Percentiles rank a stretch among this genome's conserved stretches.
phyloP scores from a whole-genome alignment of 2,797 vertebrate species.

The Eptatretus atami region DNA sequence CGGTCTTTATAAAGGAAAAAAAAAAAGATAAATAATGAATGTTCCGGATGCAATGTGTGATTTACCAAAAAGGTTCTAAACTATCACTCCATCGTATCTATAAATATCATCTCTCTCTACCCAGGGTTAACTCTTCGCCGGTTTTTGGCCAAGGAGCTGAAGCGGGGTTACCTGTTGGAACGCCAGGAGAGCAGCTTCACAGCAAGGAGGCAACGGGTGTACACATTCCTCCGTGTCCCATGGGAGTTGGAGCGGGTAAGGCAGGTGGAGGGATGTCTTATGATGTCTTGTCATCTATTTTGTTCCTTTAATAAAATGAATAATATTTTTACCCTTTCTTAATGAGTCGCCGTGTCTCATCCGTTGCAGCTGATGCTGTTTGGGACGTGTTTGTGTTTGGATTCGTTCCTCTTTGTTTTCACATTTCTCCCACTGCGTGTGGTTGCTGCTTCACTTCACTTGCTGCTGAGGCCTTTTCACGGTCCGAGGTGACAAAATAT shows the following conservation, averaged over 20 bases:
- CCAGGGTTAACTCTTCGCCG: constrained; percentile 8
- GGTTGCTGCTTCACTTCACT: constrained; percentile 42
- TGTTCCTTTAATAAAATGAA: not conserved
- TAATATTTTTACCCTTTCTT: no score
- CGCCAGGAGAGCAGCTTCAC: constrained; percentile 93
- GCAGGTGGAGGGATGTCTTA: no score
- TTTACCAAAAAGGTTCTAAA: no score
- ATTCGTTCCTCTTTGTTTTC: constrained; percentile 84
- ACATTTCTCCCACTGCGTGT: constrained; percentile 70
- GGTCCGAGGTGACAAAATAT: constrained; percentile 39
- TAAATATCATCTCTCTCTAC: no score
- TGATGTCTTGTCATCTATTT: not conserved
- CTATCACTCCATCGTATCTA: no score
- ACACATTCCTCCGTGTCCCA: constrained; percentile 83
- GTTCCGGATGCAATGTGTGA: no score
- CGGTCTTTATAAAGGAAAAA: no score
- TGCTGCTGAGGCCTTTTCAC: constrained; percentile 63
- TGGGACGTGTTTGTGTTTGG: constrained; percentile 74
- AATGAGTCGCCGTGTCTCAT: constrained; percentile 7
- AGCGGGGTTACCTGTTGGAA: constrained; percentile 87
- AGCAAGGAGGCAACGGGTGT: constrained; percentile 59
- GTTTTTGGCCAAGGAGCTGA: constrained; percentile 70
- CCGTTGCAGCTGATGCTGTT: constrained; percentile 57
- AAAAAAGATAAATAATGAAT: no score
- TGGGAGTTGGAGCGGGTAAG: constrained; percentile 81